These are phyloP conservation scores for Archaeoteleia sp. DNA, from an alignment of 2,888 invertebrate species.

Conservation along the genomic window DNA sequence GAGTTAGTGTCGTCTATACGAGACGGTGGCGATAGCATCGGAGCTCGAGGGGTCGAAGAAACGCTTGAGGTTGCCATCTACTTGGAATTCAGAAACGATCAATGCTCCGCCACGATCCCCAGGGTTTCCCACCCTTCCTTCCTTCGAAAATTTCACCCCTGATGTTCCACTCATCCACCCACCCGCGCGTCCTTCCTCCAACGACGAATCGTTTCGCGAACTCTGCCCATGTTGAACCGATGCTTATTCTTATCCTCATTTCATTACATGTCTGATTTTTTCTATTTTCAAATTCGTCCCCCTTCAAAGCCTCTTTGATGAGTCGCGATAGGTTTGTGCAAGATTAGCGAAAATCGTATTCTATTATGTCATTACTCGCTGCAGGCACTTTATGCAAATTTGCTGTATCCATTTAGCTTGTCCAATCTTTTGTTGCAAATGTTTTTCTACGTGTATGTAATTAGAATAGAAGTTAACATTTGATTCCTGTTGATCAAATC, in stretches of 20 bases:
- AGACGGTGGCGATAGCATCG: conserved; percentile 32
- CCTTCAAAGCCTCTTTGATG: conserved; percentile 1
- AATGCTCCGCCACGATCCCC: conserved; percentile 63
- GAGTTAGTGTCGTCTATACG: conserved; percentile 21
- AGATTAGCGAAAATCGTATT: conserved; percentile 3
- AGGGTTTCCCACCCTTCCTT: conserved; percentile 49
- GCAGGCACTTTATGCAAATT: too few relatives aligned
- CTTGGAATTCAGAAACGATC: conserved; percentile 72
- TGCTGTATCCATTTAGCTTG: too few relatives aligned
- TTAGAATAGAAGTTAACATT: too few relatives aligned
- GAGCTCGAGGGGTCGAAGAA: conserved; percentile 57
- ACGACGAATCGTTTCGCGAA: conserved; percentile 33
- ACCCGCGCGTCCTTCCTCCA: conserved; percentile 21
- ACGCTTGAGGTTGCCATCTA: conserved; percentile 64
- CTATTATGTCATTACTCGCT: conserved; percentile 6
- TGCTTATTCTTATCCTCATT: conserved; percentile 60
- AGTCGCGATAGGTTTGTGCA: too few relatives aligned
- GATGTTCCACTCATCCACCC: conserved; percentile 34
- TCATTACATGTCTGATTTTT: conserved; percentile 18
- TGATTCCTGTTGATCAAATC: too few relatives aligned
- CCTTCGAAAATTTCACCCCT: conserved; percentile 54
- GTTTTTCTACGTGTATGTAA: too few relatives aligned
- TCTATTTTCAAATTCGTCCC: background rate
- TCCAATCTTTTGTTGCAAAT: too few relatives aligned
- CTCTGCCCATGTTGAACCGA: conserved; percentile 40